Percentiles rank a stretch among this genome's conserved stretches.
These are phyloP conservation scores for Mus spicilegus DNA, from an alignment of 2,113 vertebrate species.

Conservation along the genomic window DNA sequence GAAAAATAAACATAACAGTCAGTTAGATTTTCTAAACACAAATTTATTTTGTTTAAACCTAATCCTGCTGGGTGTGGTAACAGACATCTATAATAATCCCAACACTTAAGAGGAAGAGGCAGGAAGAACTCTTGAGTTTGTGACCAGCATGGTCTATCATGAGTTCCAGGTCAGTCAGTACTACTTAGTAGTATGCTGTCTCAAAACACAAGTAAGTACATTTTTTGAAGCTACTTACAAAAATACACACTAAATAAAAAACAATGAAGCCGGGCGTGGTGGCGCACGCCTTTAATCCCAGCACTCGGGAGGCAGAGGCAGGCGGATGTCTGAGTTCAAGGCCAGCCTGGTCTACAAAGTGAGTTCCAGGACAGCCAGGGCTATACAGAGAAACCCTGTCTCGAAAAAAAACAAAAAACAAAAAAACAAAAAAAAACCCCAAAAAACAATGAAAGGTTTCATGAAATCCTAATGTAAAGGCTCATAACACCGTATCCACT, in stretches of 20 bases:
- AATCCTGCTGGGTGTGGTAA: not conserved
- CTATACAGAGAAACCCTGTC: too few relatives aligned
- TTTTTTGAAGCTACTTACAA: constrained; percentile 35
- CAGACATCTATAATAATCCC: not conserved
- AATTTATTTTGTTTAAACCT: constrained; percentile 58
- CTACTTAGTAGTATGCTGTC: not conserved
- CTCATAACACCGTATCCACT: not conserved
- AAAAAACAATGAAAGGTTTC: constrained; percentile 27
- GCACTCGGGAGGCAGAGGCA: too few relatives aligned
- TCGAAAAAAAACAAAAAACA: too few relatives aligned
- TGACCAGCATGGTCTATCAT: not conserved
- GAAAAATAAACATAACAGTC: constrained; percentile 70
- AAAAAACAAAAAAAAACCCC: too few relatives aligned
- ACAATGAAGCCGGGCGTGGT: constrained; percentile 6
- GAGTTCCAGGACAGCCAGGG: too few relatives aligned
- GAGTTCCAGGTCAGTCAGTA: not conserved
- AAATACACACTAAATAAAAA: constrained; percentile 43
- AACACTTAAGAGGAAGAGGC: not conserved
- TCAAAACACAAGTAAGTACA: not conserved
- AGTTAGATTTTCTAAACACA: constrained; percentile 51
- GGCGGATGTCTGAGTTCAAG: too few relatives aligned
- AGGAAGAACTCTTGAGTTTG: not conserved
- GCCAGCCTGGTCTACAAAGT: too few relatives aligned
- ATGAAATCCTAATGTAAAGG: constrained; percentile 31
- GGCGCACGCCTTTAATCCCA: too few relatives aligned